Base-by-base conservation (phyloP, 2,888 invertebrate species). In the Aleiodes leptofemur region DNA sequence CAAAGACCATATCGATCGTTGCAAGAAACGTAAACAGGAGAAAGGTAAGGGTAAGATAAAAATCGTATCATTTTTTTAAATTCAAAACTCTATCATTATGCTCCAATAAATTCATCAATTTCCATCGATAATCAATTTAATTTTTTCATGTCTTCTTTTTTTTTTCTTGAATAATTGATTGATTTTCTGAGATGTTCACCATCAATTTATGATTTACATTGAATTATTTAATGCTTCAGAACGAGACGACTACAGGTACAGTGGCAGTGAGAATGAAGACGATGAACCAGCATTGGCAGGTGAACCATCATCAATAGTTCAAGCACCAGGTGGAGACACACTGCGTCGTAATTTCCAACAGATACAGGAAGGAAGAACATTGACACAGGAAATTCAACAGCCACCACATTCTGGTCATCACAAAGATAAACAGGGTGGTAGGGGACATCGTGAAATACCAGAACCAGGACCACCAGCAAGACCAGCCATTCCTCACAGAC, bases 1-100 rank as follows among this genome's bases (percentile, higher is more conserved):
- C 81, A 99, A 99, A 91, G 99, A 99, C 91, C 99, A 99, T 91
- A 98, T 99, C 90, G 99, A 99, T 91, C 92, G 97, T 81, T 97
- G 97, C 91, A 97, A 97, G 91, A 97, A 97, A 90, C 94, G 97
- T 89, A 97, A 96, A 92, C 96, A 95, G 87, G 96, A 97, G 89
- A 96, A 96, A 91, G 91, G 91, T 90, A 82, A 79, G 88, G 91
- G 90, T 0, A 94, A 94, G 81, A 64, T 59, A 74, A 73, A 59
- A 61, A 77, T 69, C 69, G 72, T 64, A 43, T 68, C 51, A 68
- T 68, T 68, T 51, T 51, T n/a, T 53, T 48, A 2, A n/a, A n/a
- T 4, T 23, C 23, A 23, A 13, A 11, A 69, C 64, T 31, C 57
- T 56, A 69, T 76, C n/a, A 23, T 69, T 29, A 29, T n/a, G 48